These are phyloP conservation scores for Cyclargus thomasi DNA, from an alignment of 1,140 invertebrate genomes.

Conservation along the genomic window DNA sequence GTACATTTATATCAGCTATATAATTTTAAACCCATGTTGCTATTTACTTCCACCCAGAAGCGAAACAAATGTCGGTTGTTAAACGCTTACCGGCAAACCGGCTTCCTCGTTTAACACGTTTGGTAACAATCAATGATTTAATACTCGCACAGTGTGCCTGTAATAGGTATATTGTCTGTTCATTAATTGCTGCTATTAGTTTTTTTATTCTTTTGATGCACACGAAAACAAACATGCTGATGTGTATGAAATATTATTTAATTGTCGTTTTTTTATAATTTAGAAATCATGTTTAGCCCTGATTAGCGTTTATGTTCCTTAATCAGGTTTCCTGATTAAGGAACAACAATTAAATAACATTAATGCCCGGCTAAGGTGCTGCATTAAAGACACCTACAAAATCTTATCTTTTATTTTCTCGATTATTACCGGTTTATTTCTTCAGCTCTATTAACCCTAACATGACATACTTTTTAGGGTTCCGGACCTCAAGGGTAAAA, in stretches of 20 bases:
- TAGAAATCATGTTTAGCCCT: background rate
- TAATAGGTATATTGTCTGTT: slow-evolving; percentile 1
- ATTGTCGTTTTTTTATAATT: background rate
- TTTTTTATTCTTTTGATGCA: slow-evolving; percentile 6
- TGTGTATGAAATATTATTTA: background rate
- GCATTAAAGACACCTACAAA: no score
- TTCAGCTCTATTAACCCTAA: no score
- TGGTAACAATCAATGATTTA: slow-evolving; percentile 6
- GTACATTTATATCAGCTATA: background rate
- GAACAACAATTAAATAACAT: no score
- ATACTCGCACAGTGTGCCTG: background rate
- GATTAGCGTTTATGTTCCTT: background rate
- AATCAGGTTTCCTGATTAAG: no score
- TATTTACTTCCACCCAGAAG: background rate
- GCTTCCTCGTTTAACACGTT: background rate
- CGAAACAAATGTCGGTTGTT: background rate
- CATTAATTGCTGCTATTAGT: slow-evolving; percentile 1
- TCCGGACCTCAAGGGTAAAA: no score
- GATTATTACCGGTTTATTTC: no score
- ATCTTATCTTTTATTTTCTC: no score
- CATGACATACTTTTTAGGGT: no score
- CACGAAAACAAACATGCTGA: background rate
- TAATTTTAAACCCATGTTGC: background rate
- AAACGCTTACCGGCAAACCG: background rate
- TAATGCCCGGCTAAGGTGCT: no score